Conservation (phyloP, 2,888 invertebrate genomes). For the Aphrophora alni region DNA sequence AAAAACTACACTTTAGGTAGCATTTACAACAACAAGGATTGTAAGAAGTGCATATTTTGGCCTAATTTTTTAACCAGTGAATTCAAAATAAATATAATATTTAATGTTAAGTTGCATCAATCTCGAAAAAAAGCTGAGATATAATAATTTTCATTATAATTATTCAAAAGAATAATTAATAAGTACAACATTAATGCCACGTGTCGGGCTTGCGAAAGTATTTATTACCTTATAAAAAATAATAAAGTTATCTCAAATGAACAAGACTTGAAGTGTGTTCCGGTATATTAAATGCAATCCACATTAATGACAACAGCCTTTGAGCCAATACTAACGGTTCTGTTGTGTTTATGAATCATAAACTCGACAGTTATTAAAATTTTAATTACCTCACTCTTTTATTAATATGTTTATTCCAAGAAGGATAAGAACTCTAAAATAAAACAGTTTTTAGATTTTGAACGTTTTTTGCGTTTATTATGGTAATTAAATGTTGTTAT, state of each 20-base stretch:
- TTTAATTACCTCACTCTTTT: not conserved
- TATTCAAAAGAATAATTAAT: not conserved
- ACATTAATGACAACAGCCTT: not conserved
- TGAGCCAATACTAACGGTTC: not conserved
- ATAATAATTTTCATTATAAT: too few relatives aligned
- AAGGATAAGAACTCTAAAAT: too few relatives aligned
- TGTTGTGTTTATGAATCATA: not conserved
- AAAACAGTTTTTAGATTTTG: too few relatives aligned
- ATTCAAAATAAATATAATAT: too few relatives aligned
- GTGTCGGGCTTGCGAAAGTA: not conserved
- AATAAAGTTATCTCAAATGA: not conserved
- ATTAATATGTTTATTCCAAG: not conserved
- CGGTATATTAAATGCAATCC: not conserved
- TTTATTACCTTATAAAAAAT: not conserved
- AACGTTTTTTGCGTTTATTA: too few relatives aligned
- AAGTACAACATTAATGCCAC: not conserved
- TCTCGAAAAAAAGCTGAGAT: too few relatives aligned
- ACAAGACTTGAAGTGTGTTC: not conserved
- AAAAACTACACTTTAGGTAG: too few relatives aligned
- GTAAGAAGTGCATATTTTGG: too few relatives aligned
- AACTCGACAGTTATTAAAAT: not conserved
- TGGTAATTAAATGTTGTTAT: too few relatives aligned
- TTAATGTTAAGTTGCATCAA: too few relatives aligned
- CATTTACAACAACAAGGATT: too few relatives aligned
- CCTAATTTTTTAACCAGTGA: too few relatives aligned